Evolutionary conservation across 2,888 invertebrate genomes (phyloP).

Genomic region (Caenorhabditis sp.): DNA sequence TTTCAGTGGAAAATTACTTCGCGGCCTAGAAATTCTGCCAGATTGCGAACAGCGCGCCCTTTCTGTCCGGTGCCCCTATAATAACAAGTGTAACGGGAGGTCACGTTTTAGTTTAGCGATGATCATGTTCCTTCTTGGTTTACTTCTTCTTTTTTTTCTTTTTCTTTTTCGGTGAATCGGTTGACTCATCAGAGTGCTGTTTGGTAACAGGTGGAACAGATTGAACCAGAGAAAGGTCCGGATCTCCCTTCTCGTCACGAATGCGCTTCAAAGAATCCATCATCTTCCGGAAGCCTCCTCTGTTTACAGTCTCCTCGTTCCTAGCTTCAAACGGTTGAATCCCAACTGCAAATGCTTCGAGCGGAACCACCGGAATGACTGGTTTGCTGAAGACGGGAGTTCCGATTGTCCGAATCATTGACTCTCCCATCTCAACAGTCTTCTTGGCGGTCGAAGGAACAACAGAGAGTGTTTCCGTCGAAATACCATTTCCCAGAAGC

Average conservation of each 20-base stretch:
- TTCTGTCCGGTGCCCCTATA: too few species aligned
- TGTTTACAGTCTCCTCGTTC: slow-evolving; percentile 22
- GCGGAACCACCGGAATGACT: slow-evolving; percentile 1
- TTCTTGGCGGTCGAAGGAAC: background rate
- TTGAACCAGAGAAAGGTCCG: too few species aligned
- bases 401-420: slow-evolving; percentile 20
- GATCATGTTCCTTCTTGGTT: background rate
- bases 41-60: too few species aligned
- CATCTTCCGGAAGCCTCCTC: slow-evolving; percentile 30
- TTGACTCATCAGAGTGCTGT: too few species aligned
- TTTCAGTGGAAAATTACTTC: too few species aligned
- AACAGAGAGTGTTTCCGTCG: too few species aligned
- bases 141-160: background rate
- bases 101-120: too few species aligned
- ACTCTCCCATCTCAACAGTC: slow-evolving; percentile 27
- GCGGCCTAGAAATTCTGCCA: too few species aligned
- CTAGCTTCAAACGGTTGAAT: slow-evolving; percentile 57
- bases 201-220: too few species aligned
- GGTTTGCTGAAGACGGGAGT: slow-evolving; percentile 17
- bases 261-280: slow-evolving; percentile 12
- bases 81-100: too few species aligned
- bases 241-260: background rate
- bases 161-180: background rate
- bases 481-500: too few species aligned
- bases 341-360: slow-evolving; percentile 45